Base-by-base conservation (phyloP, 2,888 invertebrate species). In the Omphaloscelis lunosa region DNA sequence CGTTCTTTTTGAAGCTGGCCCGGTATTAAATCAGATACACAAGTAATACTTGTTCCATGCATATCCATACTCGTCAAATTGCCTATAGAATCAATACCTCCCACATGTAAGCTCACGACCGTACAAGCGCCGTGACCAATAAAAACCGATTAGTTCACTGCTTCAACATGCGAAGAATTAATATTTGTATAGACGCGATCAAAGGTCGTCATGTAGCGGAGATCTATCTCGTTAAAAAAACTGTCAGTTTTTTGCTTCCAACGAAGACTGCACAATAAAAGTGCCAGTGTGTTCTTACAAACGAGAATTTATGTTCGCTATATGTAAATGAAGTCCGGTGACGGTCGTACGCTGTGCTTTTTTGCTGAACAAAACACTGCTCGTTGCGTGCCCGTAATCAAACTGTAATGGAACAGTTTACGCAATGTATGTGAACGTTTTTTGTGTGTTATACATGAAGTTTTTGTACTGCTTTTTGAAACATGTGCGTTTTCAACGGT, bases 211-310 rank as follows among this genome's bases (percentile, higher is more conserved):
- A 90, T 90, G 88, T 86, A 90, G 88, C 87, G 91, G 89, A 91
- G 92, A 92, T 92, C 92, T 93, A 92, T 91, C 92, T 92, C 90
- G 92, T 93, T 94, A 94, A 94, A 95, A 90, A 90, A 87, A 90
- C 92, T 91, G 93, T 90, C 93, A 93, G 91, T 90, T 92, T 94
- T 96, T 96, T 95, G 93, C 94, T 92, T 88, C 89, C 89, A 93
- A 93, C 94, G 93, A 94, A 94, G 92, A 92, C 93, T 93, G 92
- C 92, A 96, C 95, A 96, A 96, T 96, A 96, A 96, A 96, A 96
- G 95, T 96, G 96, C 95, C 95, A 95, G 93, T 92, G 92, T 93
- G 95, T 95, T 95, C 96, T 95, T 96, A 95, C 96, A 96, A 96
- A 96, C 96, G 95, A 96, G 96, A 95, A 96, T 96, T 96, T 96